Evolutionary conservation across 2,797 vertebrate genomes (phyloP).

Genomic region (Manis crassicaudata): DNA sequence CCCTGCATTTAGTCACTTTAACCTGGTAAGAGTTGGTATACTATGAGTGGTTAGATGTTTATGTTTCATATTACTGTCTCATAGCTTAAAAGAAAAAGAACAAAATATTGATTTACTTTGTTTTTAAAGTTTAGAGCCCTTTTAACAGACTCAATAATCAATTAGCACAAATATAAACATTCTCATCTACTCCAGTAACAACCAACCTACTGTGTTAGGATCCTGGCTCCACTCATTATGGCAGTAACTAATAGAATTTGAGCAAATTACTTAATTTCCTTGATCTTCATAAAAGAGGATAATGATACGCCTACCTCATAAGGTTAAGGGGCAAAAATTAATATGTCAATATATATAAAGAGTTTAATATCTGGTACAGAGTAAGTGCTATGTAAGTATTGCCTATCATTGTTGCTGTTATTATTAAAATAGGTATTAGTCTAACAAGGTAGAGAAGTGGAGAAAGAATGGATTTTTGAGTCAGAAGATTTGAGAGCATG

Average conservation of each 20-base stretch:
- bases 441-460: not conserved
- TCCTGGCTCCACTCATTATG: not conserved
- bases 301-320: constrained; percentile 2
- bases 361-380: not conserved
- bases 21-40: not conserved
- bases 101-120: not conserved
- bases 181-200: constrained; percentile 8
- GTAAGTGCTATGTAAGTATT: not conserved
- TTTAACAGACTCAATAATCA: not conserved
- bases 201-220: not conserved
- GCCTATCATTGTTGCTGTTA: not conserved
- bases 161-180: constrained; percentile 18
- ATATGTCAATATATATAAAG: not conserved
- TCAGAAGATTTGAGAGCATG: not conserved
- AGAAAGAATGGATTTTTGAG: constrained; percentile 1
- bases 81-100: not conserved
- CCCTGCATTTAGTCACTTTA: not conserved
- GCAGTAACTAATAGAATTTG: not conserved
- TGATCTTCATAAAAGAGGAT: not conserved
- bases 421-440: constrained; percentile 17
- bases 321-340: constrained; percentile 20
- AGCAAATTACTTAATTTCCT: not conserved
- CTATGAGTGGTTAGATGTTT: not conserved
- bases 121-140: constrained; percentile 5
- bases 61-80: not conserved